Evolutionary conservation across 2,113 vertebrate genomes (phyloP).

Genomic region (Thinocorus orbignyianus): DNA sequence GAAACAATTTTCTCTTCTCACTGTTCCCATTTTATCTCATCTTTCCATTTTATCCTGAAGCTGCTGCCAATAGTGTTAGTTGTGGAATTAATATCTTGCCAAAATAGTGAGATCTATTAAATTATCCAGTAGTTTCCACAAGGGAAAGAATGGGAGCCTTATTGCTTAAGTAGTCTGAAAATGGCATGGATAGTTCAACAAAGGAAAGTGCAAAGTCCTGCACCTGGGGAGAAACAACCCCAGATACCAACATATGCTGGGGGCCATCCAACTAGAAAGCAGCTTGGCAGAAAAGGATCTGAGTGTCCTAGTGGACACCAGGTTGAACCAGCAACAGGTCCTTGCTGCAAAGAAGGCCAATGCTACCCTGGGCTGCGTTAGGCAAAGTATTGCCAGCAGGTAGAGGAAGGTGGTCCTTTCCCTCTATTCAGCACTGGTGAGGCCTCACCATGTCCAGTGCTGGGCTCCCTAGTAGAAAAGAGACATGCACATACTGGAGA

Average conservation of each 20-base stretch:
- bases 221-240: neutral
- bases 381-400: neutral
- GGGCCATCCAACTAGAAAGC: neutral
- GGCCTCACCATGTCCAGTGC: neutral
- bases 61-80: neutral
- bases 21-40: conserved; percentile 28
- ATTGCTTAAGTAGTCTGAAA: neutral
- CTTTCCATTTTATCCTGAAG: conserved; percentile 33
- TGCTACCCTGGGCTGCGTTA: neutral
- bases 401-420: neutral
- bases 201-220: neutral
- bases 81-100: conserved; percentile 35
- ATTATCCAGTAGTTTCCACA: conserved; percentile 32
- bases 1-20: conserved; percentile 28
- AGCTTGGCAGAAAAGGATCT: neutral
- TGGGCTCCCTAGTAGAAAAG: neutral
- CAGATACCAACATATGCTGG: neutral
- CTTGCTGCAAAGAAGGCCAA: neutral
- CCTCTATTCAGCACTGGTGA: neutral
- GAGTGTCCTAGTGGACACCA: neutral
- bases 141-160: neutral
- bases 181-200: neutral
- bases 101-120: conserved; percentile 37
- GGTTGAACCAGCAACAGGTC: neutral
- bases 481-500: neutral